Base-by-base conservation (phyloP, 2,888 invertebrate species). In the Drosophila siamana region DNA sequence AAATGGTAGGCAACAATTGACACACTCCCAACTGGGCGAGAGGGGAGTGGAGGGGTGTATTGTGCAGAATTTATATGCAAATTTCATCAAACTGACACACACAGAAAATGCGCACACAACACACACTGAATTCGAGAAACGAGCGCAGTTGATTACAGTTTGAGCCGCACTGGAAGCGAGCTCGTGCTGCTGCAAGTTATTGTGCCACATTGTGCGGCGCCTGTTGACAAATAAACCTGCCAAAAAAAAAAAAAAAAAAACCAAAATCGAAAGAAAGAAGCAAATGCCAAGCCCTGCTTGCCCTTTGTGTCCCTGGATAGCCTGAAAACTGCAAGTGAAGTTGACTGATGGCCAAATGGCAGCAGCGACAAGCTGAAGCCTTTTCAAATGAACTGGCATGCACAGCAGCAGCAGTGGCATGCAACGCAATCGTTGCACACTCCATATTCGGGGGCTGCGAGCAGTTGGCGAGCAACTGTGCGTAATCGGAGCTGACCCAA, bases 331-430 rank as follows among this genome's bases (percentile, higher is more conserved):
- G 71, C 72, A 40, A 56, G 66, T 69, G 76, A 74, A 61, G 69
- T 64, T 69, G 74, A 69, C 62, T 59, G 63, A 72, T 57, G 77
- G 61, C 26, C 69, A 62, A 51, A 59, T 62, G 36, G 15, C 60
- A 43, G 16, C 22, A 43, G 43, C 54, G 61, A 8, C 61, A 51
- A 9, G 15, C 43, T 15, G 11, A 19, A 41, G 41, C 19, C 9
- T 8, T 43, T 24, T 65, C 19, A 40, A 33, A 41, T 26, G 40
- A 33, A 41, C 30, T 33, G 33, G 33, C 15, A 24, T n/a, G n/a
- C n/a, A n/a, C n/a, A n/a, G n/a, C 22, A 13, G 43, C 33, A 33
- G 30, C 16, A 15, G 54, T 22, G 54, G 54, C 54, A 33, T 55
- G 54, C 54, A 55, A 54, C 41, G 41, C 30, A 30, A 33, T 5